Percentiles rank a stretch among this genome's conserved stretches.
Conservation (phyloP, 1,140 invertebrate genomes). For the Bombus ignitus region DNA sequence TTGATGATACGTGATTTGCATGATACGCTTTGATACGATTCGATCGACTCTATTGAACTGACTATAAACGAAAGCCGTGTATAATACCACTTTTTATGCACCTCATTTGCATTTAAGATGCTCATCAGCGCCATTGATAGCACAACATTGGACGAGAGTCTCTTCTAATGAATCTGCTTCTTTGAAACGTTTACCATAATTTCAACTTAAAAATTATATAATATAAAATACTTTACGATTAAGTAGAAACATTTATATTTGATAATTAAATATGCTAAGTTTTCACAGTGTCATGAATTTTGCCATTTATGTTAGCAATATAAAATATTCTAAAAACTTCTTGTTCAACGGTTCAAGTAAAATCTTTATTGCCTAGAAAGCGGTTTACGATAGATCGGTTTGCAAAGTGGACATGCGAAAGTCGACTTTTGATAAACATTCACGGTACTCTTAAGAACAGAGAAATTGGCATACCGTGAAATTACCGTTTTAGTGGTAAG, state of each 20-base stretch:
- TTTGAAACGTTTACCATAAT: too few relatives aligned
- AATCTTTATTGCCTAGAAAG: slow-evolving; percentile 22
- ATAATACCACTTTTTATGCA: slow-evolving; percentile 24
- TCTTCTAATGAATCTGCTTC: not conserved
- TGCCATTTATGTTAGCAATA: not conserved
- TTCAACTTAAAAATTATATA: too few relatives aligned
- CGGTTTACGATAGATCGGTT: not conserved
- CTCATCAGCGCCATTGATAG: not conserved
- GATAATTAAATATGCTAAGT: not conserved
- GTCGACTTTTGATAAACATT: not conserved
- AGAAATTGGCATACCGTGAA: not conserved
- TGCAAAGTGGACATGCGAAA: not conserved
- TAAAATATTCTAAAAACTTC: not conserved
- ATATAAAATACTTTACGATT: not conserved
- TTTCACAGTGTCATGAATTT: not conserved
- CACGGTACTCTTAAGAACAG: not conserved
- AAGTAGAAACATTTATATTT: not conserved
- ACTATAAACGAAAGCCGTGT: slow-evolving; percentile 14
- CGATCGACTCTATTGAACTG: slow-evolving; percentile 31
- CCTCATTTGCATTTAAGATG: slow-evolving; percentile 18
- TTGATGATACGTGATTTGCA: slow-evolving; percentile 38
- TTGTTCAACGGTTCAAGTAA: slow-evolving; percentile 16
- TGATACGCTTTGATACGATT: slow-evolving; percentile 45
- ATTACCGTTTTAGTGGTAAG: not conserved
- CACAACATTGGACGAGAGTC: not conserved